phyloP scores from a whole-genome alignment of 2,797 vertebrate species.

The Danio albolineatus region DNA sequence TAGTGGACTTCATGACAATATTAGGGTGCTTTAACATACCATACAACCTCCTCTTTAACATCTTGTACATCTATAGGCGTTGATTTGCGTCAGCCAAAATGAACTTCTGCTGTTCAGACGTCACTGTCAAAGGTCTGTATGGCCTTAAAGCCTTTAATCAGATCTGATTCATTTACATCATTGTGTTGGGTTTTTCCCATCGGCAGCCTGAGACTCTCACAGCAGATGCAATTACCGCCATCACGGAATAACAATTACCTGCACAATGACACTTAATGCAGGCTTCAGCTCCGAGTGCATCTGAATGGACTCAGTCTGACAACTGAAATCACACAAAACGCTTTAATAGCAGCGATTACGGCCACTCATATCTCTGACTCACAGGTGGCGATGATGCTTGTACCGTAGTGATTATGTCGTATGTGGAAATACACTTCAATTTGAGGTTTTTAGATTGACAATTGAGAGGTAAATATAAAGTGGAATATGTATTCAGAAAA shows the following conservation, averaged over 20 bases:
- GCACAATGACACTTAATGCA: slow-evolving; percentile 6
- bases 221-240: background rate
- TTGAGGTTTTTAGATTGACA: background rate
- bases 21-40: no score
- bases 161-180: background rate
- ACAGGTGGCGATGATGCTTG: background rate
- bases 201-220: background rate
- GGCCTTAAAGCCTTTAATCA: slow-evolving; percentile 17
- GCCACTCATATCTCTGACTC: background rate
- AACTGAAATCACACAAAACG: background rate
- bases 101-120: background rate
- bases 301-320: slow-evolving; percentile 6
- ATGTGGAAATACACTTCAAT: no score
- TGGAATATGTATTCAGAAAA: no score
- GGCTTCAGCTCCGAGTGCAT: slow-evolving; percentile 15
- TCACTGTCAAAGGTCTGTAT: background rate
- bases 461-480: no score
- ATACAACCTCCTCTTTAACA: no score
- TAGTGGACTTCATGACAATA: no score
- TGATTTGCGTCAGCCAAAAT: background rate
- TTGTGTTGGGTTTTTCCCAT: background rate
- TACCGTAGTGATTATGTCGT: background rate
- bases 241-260: slow-evolving; percentile 25
- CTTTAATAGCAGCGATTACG: background rate
- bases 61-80: background rate